A percentile compares a stretch with the other conserved stretches of the same genome.
Evolutionary conservation across 2,888 invertebrate species (phyloP).

Genomic region (Ormyrus labotus): DNA sequence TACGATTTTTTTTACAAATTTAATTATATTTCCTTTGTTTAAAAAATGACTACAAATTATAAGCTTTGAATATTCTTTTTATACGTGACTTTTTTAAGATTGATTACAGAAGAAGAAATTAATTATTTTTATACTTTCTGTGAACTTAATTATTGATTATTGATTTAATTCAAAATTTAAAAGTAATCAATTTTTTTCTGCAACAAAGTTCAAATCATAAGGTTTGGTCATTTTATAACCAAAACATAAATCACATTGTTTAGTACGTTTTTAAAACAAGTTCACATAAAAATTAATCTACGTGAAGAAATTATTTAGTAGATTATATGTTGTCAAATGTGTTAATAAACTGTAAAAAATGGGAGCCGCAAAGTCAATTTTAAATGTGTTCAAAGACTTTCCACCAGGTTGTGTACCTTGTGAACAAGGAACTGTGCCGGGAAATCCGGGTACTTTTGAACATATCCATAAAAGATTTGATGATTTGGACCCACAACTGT

Average conservation of each 20-base stretch:
- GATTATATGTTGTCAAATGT: too few relatives aligned
- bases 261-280: not conserved
- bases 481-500: constrained; percentile 68
- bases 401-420: constrained; percentile 62
- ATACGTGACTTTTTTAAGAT: not conserved
- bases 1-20: not conserved
- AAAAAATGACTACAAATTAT: not conserved
- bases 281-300: constrained; percentile 1
- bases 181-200: constrained; percentile 28
- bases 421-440: constrained; percentile 62
- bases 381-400: constrained; percentile 42
- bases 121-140: too few relatives aligned
- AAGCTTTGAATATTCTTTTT: not conserved
- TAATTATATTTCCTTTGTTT: not conserved
- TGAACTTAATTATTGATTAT: not conserved
- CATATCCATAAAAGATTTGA: constrained; percentile 71
- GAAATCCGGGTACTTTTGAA: constrained; percentile 72
- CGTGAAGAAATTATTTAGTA: constrained; percentile 15
- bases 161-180: not conserved
- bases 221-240: constrained; percentile 39
- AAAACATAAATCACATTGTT: not conserved
- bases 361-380: constrained; percentile 33
- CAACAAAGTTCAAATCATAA: constrained; percentile 47
- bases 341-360: constrained; percentile 24
- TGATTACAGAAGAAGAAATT: too few relatives aligned